phyloP scores from a whole-genome alignment of 2,888 invertebrate genomes.

The Bruchidius siliquastri region DNA sequence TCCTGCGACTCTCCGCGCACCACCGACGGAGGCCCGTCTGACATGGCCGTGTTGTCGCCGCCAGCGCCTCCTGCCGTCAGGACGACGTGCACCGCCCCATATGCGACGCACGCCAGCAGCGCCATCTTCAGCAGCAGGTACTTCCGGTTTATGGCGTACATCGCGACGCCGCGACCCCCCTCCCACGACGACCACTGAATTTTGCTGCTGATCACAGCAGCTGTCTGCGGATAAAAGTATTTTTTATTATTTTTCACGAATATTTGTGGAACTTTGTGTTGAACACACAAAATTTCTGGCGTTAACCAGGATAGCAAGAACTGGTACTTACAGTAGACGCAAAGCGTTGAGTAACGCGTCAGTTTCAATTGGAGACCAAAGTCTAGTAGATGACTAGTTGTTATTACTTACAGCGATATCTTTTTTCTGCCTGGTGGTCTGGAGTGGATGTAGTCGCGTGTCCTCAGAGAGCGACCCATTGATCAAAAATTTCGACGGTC shows the following conservation, averaged over 20 bases:
- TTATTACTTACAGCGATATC: conserved; percentile 18
- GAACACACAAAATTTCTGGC: too few species aligned
- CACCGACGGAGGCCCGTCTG: conserved; percentile 15
- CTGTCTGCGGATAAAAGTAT: not conserved
- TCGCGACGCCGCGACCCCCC: conserved; percentile 15
- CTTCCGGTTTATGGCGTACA: conserved; percentile 39
- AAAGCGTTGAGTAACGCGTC: too few species aligned
- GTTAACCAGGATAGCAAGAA: too few species aligned
- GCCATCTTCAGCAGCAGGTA: conserved; percentile 38
- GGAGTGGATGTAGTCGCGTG: conserved; percentile 37
- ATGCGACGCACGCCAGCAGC: conserved; percentile 34
- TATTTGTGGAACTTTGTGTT: too few species aligned
- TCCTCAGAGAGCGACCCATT: conserved; percentile 38
- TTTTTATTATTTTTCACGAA: too few species aligned
- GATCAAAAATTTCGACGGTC: conserved; percentile 25
- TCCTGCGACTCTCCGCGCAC: conserved; percentile 44
- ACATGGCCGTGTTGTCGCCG: not conserved
- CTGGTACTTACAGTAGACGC: too few species aligned
- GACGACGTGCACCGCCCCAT: conserved; percentile 38
- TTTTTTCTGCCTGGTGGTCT: conserved; percentile 43
- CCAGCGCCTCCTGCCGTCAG: conserved; percentile 29
- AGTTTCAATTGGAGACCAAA: too few species aligned
- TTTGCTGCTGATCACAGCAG: not conserved
- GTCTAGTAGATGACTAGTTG: too few species aligned
- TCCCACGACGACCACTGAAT: not conserved